These are phyloP conservation scores for Hippocampus abdominalis DNA, from an alignment of 2,113 vertebrate genomes.

Conservation along the genomic window DNA sequence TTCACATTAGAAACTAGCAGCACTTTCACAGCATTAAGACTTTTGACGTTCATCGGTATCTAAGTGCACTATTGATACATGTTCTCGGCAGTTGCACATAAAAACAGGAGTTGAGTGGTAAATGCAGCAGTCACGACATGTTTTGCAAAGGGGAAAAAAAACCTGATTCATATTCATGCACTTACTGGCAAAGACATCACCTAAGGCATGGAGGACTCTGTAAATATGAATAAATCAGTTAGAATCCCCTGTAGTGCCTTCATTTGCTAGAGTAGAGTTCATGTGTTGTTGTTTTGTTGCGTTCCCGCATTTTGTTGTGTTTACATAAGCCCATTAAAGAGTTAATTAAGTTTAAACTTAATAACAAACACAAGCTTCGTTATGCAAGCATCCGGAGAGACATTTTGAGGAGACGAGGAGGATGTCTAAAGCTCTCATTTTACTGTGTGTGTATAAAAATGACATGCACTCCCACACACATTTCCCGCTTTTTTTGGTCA, in stretches of 20 bases:
- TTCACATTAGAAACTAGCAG: background rate
- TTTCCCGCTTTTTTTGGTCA: slow-evolving; percentile 21
- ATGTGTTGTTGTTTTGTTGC: slow-evolving; percentile 50
- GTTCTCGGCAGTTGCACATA: background rate
- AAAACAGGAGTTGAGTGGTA: slow-evolving; percentile 5
- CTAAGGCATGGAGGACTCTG: slow-evolving; percentile 50
- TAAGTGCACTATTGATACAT: background rate
- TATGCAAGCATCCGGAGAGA: slow-evolving; percentile 42
- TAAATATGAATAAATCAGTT: slow-evolving; percentile 68
- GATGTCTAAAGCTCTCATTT: background rate
- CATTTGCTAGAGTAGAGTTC: slow-evolving; percentile 33
- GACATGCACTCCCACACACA: background rate
- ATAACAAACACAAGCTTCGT: slow-evolving; percentile 54
- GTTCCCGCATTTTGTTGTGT: slow-evolving; percentile 41
- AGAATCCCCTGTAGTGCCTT: slow-evolving; percentile 53
- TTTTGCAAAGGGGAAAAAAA: slow-evolving; percentile 33
- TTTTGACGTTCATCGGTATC: background rate
- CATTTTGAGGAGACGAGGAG: slow-evolving; percentile 24
- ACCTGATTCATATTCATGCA: slow-evolving; percentile 62
- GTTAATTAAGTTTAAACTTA: slow-evolving; percentile 62
- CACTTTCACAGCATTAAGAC: background rate
- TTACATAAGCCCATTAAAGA: slow-evolving; percentile 60
- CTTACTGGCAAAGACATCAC: slow-evolving; percentile 55
- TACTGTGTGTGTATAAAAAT: background rate
- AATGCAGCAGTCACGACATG: slow-evolving; percentile 30